Evolutionary conservation across 1,140 invertebrate species (phyloP), one percentile per base, ranked within the genome.

Genomic region (Brachionus asplanchnoidis): DNA sequence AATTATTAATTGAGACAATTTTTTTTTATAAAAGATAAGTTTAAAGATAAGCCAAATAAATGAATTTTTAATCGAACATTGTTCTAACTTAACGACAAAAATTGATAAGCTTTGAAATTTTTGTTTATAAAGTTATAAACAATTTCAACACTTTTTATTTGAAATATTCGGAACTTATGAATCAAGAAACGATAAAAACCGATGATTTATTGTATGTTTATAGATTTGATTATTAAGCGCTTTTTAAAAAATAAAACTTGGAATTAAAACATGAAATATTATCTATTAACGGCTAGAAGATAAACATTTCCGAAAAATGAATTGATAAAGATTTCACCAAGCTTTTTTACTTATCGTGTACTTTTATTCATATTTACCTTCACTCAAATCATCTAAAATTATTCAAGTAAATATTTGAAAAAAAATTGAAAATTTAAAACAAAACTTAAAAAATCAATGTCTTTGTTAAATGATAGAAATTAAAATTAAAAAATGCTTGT

Each of bases 171-270:
- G 68, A 73, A 73, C 68, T 73, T 73, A 40, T 73, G 32, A 42
- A 42, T 20, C 14, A 42, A 73, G 20, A 40, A 42, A 73, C 40
- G 36, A 73, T 73, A 73, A 73, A 73, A 73, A 11, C 14, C 40
- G 68, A 73, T 73, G 68, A 73, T 73, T 73, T 73, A 73, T 73
- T 73, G 36, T 8, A 73, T 73, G 68, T 73, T 73, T 73, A 73
- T 73, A 73, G n/a, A 20, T 73, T 73, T 73, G 68, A 73, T 73
- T 73, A 73, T 40, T 40, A 73, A 73, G 68, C 68, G 36, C 40
- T 42, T 73, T 73, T 73, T 40, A 17, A 42, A 20, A 17, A n/a
- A 1, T 73, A 42, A 9, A 68, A 32, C 14, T 60, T 60, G 53
- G 53, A 60, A 60, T 60, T 60, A 60, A 60, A 60, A 20, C 20